phyloP scores from a whole-genome alignment of 2,797 vertebrate species.

The Carcharodon carcharias region DNA sequence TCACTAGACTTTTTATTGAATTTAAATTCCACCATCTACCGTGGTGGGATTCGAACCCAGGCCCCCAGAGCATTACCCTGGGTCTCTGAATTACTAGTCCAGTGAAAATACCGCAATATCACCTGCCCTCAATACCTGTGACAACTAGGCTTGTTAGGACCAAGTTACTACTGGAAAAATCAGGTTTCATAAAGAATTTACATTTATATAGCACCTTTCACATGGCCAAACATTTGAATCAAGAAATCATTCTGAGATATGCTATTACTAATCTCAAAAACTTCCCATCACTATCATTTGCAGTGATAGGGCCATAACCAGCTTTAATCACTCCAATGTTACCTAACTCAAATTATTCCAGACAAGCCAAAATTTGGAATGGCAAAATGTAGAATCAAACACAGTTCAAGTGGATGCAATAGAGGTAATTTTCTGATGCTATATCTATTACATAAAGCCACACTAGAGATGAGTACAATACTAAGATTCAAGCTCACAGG shows the following conservation, averaged over 20 bases:
- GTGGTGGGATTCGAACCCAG: too few relatives aligned
- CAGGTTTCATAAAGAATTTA: background rate
- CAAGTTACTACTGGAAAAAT: background rate
- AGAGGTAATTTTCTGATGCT: background rate
- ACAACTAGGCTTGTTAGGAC: background rate
- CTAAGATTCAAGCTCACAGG: background rate
- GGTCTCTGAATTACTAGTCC: too few relatives aligned
- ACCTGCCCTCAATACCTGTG: background rate
- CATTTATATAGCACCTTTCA: background rate
- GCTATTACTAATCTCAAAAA: background rate
- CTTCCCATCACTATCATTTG: background rate
- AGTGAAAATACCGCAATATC: too few relatives aligned
- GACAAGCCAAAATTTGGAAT: background rate
- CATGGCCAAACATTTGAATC: background rate
- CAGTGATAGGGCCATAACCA: background rate
- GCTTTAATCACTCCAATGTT: background rate
- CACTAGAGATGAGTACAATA: background rate
- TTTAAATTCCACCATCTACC: too few relatives aligned
- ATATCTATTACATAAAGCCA: background rate
- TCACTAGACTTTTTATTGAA: too few relatives aligned
- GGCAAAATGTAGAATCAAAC: background rate
- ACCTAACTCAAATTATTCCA: background rate
- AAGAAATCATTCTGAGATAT: background rate
- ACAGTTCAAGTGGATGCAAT: background rate
- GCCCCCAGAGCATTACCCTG: too few relatives aligned